phyloP scores from a whole-genome alignment of 2,797 vertebrate genomes.

The Manis javanica region DNA sequence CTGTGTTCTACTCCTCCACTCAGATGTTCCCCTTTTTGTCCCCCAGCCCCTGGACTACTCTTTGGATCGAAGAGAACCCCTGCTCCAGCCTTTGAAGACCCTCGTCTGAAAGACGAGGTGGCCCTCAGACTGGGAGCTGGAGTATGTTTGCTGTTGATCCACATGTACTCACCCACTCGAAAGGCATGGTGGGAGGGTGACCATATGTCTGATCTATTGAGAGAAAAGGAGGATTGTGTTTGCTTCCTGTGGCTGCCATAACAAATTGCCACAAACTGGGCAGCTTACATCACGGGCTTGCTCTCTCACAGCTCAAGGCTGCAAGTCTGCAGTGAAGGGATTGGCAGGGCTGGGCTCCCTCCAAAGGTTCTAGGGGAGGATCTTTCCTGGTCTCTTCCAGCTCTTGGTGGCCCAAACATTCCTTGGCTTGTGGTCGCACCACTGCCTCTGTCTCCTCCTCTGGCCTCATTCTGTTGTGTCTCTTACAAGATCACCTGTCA shows the following conservation, averaged over 20 bases:
- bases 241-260: rapidly evolving
- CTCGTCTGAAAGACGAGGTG: neutral
- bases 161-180: rapidly evolving
- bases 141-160: neutral
- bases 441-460: neutral
- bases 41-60: rapidly evolving
- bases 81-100: neutral
- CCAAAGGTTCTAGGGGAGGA: neutral
- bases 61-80: neutral
- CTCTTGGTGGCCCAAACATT: neutral
- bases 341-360: rapidly evolving
- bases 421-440: neutral
- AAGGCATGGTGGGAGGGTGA: neutral
- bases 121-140: neutral
- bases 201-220: neutral
- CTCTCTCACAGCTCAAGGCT: neutral
- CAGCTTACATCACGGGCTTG: too few species aligned
- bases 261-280: neutral
- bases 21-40: too few species aligned
- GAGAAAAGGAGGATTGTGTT: rapidly evolving
- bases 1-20: too few species aligned
- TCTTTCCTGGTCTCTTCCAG: neutral
- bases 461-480: neutral
- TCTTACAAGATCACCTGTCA: neutral
- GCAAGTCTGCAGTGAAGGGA: neutral